phyloP scores from a whole-genome alignment of 2,797 vertebrate species.

The Sebastes nivosus region DNA sequence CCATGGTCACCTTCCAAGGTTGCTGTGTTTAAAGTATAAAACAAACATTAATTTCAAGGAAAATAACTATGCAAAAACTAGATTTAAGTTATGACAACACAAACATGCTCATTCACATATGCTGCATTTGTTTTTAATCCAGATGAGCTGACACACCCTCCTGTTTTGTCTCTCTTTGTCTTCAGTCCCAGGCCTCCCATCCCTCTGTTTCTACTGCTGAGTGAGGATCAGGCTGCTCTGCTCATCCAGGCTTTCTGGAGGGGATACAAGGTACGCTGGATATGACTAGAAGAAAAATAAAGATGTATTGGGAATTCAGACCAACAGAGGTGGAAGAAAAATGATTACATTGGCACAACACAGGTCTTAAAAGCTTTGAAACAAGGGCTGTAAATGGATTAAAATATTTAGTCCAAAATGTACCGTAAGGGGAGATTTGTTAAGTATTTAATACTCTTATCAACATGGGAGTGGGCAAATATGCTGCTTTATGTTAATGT shows the following conservation, averaged over 20 bases:
- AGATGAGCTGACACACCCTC: neutral
- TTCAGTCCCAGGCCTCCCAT: conserved; percentile 86
- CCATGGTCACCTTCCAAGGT: neutral
- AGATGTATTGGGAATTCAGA: neutral
- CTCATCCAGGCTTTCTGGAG: conserved; percentile 94
- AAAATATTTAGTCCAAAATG: too few relatives aligned
- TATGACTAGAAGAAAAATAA: neutral
- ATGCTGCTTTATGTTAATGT: too few relatives aligned
- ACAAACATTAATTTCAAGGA: neutral
- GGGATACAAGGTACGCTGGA: conserved; percentile 85
- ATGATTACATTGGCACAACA: neutral
- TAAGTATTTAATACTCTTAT: too few relatives aligned
- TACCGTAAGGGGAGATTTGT: too few relatives aligned
- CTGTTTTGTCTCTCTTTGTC: neutral
- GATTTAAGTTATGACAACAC: neutral
- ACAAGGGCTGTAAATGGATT: too few relatives aligned
- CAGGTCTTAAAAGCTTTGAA: neutral
- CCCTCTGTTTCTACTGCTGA: conserved; percentile 86
- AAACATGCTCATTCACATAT: neutral
- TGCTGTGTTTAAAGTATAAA: neutral
- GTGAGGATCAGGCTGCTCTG: conserved; percentile 84
- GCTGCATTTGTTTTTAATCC: neutral
- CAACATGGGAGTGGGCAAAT: too few relatives aligned
- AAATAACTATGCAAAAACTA: neutral
- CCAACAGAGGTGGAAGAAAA: neutral